Conservation (phyloP, 1,140 invertebrate species). For the Charaxes varanes region DNA sequence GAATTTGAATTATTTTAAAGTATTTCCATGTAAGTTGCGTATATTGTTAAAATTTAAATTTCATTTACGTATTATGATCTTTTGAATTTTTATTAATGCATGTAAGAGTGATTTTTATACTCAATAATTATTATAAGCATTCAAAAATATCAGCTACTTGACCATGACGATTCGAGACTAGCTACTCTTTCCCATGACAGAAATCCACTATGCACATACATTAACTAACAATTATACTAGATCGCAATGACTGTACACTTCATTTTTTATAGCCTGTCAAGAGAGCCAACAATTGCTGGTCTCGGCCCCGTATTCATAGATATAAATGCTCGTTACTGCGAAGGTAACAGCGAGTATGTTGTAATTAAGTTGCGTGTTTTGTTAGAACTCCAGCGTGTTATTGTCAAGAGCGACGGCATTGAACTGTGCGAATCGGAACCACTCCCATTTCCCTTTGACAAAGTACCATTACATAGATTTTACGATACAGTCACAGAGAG, state of each 20-base stretch:
- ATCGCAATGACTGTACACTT: slow-evolving; percentile 1
- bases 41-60: no score
- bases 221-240: background rate
- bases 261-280: slow-evolving; percentile 10
- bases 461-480: background rate
- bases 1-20: no score
- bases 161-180: no score
- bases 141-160: no score
- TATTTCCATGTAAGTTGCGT: no score
- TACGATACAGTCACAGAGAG: background rate
- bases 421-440: slow-evolving; percentile 16
- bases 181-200: no score
- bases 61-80: no score
- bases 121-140: no score
- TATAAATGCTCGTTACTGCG: slow-evolving; percentile 12
- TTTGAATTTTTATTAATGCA: no score
- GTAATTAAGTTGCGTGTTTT: slow-evolving; percentile 16
- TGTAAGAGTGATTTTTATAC: no score
- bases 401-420: slow-evolving; percentile 11
- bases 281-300: slow-evolving; percentile 9
- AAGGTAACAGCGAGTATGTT: slow-evolving; percentile 2
- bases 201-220: background rate
- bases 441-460: slow-evolving; percentile 10
- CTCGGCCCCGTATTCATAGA: slow-evolving; percentile 8
- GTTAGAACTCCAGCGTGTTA: slow-evolving; percentile 14